These are phyloP conservation scores for Telmatherina bonti DNA, from an alignment of 2,797 vertebrate genomes.

Conservation along the genomic window DNA sequence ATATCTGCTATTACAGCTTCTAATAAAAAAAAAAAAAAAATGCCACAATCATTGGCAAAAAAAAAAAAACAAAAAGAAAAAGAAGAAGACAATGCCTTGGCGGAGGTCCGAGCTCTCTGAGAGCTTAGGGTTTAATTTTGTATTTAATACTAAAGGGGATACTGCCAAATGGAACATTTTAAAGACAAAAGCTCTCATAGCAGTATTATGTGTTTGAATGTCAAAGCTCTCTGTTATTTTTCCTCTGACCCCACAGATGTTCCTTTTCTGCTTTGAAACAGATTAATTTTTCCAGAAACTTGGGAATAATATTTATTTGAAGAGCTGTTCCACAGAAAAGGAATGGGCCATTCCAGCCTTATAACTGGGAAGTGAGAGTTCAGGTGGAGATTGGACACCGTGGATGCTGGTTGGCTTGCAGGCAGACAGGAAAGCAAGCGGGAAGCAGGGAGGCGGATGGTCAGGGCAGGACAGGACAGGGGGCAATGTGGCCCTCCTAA, in stretches of 20 bases:
- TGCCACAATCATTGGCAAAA: too few relatives aligned
- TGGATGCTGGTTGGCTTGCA: slow-evolving; percentile 18
- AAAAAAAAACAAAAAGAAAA: too few relatives aligned
- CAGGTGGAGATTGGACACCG: slow-evolving; percentile 11
- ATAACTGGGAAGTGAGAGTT: slow-evolving; percentile 17
- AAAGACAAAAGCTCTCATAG: slow-evolving; percentile 1
- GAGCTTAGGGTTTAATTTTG: too few relatives aligned
- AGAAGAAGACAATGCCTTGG: too few relatives aligned
- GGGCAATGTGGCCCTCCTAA: slow-evolving; percentile 27
- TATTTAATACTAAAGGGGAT: too few relatives aligned
- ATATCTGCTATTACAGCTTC: too few relatives aligned
- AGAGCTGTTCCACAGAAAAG: slow-evolving; percentile 1
- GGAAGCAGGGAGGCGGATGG: slow-evolving; percentile 23
- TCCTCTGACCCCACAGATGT: slow-evolving; percentile 1
- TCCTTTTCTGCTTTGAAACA: neutral
- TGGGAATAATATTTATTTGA: neutral
- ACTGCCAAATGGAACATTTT: too few relatives aligned
- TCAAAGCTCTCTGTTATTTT: neutral
- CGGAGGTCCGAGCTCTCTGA: too few relatives aligned
- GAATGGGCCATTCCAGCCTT: slow-evolving; percentile 3
- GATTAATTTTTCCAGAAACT: neutral
- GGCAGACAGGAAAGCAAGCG: slow-evolving; percentile 11
- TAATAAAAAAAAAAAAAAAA: too few relatives aligned
- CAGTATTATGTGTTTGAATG: neutral
- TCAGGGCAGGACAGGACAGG: neutral